Base-by-base conservation (phyloP, 2,113 vertebrate genomes). In the Xiphophorus couchianus region DNA sequence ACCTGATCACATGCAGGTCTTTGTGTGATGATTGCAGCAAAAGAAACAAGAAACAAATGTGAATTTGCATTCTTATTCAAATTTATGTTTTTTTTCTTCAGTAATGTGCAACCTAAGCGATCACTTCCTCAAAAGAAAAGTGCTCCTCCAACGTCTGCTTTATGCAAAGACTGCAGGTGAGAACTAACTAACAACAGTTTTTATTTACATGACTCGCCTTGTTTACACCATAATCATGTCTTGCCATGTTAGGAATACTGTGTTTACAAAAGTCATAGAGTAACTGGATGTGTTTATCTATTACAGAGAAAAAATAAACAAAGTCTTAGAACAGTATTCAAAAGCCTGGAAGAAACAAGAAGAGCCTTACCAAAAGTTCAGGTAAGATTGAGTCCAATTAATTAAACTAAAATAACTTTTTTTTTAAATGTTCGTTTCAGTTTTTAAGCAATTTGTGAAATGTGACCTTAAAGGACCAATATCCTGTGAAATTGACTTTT, bases 271-370 rank as follows among this genome's bases (percentile, higher is more conserved):
- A 2, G 3, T 58, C 9, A 58, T n/a, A 58, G 25, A n/a, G 22
- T 1, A 48, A 30, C 15, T 30, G 19, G 44, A 14, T 81, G 35
- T 89, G 10, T 66, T 19, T 58, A 6, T 79, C 70, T 83, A 13
- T 77, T 44, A 51, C 79, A 84, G 90, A 66, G 42, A 78, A 25
- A 33, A 84, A 29, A 90, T 92, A 35, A 15, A 84, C 10, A 89
- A 88, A 54, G 67, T 86, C 2, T 1, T 81, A 33, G 64, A 81
- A 37, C 62, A 29, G 8, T 88, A 92, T 54, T 84, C 87, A 51
- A 17, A 71, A 10, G 31, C 31, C 63, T 95, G 94, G 93, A 83
- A 62, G 67, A 94, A 76, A 77, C 81, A 91, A 27, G 90, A 93
- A 29, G 70, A 72, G 5, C 91, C 89, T 66, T 81, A 80, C 29